These are phyloP conservation scores for Spea bombifrons DNA, from an alignment of 2,113 vertebrate species.

Conservation along the genomic window DNA sequence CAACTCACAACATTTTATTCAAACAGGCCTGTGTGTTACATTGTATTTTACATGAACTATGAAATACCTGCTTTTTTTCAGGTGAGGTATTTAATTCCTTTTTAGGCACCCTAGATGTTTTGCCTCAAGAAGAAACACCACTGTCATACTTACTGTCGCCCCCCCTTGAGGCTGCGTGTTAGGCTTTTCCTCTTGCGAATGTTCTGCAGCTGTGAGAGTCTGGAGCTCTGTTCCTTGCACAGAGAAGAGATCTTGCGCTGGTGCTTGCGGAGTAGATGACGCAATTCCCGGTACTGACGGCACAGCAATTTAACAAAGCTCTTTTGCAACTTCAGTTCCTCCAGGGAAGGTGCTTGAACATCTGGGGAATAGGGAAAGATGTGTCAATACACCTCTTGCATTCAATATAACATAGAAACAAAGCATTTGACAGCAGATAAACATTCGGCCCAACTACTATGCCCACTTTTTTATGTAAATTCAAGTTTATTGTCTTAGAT, in stretches of 20 bases:
- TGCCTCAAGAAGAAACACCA: too few relatives aligned
- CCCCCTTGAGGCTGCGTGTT: slow-evolving; percentile 5
- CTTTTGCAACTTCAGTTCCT: slow-evolving; percentile 75
- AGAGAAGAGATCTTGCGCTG: slow-evolving; percentile 70
- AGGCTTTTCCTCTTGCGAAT: slow-evolving; percentile 67
- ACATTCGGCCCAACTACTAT: too few relatives aligned
- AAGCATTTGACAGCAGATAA: too few relatives aligned
- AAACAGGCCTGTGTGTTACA: too few relatives aligned
- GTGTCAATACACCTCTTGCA: neutral
- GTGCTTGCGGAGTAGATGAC: slow-evolving; percentile 79
- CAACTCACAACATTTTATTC: neutral
- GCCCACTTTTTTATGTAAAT: too few relatives aligned
- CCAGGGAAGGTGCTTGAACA: slow-evolving; percentile 60
- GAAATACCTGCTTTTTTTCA: too few relatives aligned
- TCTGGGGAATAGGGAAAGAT: slow-evolving; percentile 56
- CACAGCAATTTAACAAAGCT: slow-evolving; percentile 69
- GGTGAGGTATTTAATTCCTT: too few relatives aligned
- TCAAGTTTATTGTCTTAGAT: too few relatives aligned
- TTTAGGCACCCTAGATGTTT: too few relatives aligned
- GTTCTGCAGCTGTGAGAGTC: slow-evolving; percentile 61
- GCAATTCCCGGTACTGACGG: slow-evolving; percentile 78
- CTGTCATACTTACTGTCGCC: slow-evolving; percentile 24
- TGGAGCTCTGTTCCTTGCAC: slow-evolving; percentile 71
- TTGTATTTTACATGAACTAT: too few relatives aligned
- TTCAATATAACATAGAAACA: too few relatives aligned